Evolutionary conservation across 1,140 invertebrate species (phyloP).

Genomic region (Lasaia peninsularis): DNA sequence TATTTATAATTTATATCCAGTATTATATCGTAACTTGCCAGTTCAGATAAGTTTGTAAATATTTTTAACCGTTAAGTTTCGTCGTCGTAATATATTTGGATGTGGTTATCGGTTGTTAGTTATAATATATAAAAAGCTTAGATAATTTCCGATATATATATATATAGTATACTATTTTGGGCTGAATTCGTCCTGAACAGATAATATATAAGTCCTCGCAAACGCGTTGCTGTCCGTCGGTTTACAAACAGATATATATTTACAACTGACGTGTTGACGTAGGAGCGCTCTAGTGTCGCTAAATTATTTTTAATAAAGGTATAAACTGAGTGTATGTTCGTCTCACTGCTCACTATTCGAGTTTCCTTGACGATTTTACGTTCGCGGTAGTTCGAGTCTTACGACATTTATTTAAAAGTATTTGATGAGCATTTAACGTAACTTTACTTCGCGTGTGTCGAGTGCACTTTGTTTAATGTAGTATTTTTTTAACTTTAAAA

Average conservation of each 20-base stretch:
- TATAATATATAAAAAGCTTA: conserved; percentile 1
- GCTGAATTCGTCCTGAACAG: conserved; percentile 36
- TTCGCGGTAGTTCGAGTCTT: not conserved
- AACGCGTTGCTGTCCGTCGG: conserved; percentile 11
- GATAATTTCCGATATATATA: conserved; percentile 3
- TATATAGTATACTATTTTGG: conserved; percentile 24
- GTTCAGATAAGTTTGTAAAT: conserved; percentile 55
- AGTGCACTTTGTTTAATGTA: too few relatives aligned
- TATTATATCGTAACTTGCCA: conserved; percentile 71
- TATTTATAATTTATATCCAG: conserved; percentile 67
- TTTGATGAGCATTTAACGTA: too few relatives aligned
- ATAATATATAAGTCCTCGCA: conserved; percentile 20
- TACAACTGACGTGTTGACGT: not conserved
- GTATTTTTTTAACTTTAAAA: too few relatives aligned
- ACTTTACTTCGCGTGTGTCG: too few relatives aligned
- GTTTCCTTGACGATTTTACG: not conserved
- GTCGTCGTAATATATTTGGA: conserved; percentile 20
- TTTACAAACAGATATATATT: not conserved
- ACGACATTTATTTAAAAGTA: not conserved
- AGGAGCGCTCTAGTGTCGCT: not conserved
- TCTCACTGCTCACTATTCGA: not conserved
- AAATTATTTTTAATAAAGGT: not conserved
- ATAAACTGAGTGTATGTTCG: not conserved
- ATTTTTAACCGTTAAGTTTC: conserved; percentile 28
- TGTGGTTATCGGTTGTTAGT: too few relatives aligned